Base-by-base conservation (phyloP, 2,888 invertebrate genomes). In the Halocaridina rubra region DNA sequence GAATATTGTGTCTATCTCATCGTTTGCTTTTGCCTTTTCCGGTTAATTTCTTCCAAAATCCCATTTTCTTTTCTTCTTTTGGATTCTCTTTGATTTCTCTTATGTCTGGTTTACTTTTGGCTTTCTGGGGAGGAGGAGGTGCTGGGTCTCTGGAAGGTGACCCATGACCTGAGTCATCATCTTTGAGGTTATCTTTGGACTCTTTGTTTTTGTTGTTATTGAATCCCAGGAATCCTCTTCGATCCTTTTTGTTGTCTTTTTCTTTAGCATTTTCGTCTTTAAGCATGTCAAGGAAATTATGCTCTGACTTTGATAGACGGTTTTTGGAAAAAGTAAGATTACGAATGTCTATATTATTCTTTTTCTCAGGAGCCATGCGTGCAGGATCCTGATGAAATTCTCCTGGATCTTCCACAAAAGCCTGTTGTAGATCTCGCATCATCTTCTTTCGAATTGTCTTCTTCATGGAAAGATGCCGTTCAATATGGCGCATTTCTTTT, bases 391-490 rank as follows among this genome's bases (percentile, higher is more conserved):
- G 93, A 90, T 93, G 93, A 91, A 94, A 94, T 91, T 94, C 94
- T 91, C 94, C 94, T 88, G 94, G 94, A 90, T 88, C 88, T 29
- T 89, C 89, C 2, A 89, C 88, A 61, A 89, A 89, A 24, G 90
- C 90, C 89, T 95, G 95, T 90, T 95, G 94, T 89, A 96, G 92
- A 91, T 95, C 95, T 39, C 96, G 92, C 95, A 95, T 96, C 90
- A 96, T 95, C 91, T 95, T 95, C 92, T 95, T 95, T 89, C 95
- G 92, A 89, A 96, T 95, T 22, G 95, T 96, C 90, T 96, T 96
- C 92, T 96, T 96, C 96, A 96, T 96, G 90, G 95, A 95, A 89
- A 96, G 93, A 91, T 96, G 95, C 89, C 95, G 92, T 90, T 96
- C 96, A 61, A 96, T 91, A 24, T 95, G 95, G 90, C 94, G 94